Percentiles rank a stretch among this genome's conserved stretches.
phyloP scores from a whole-genome alignment of 2,888 invertebrate species.

The Lasioglossum malachurum region DNA sequence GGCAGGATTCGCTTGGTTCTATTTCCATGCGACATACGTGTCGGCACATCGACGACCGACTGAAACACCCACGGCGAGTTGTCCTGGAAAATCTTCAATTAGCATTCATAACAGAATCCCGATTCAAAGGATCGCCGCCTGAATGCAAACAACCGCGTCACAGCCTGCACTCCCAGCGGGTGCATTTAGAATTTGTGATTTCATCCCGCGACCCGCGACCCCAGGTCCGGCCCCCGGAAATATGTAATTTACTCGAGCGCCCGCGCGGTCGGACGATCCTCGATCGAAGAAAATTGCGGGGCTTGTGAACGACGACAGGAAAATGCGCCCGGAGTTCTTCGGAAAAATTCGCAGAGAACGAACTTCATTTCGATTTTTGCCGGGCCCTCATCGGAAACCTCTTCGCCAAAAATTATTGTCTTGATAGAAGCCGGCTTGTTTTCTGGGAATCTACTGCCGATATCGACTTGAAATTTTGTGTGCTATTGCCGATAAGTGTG shows the following conservation, averaged over 20 bases:
- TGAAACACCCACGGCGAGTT: slow-evolving; percentile 12
- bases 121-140: slow-evolving; percentile 64
- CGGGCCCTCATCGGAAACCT: neutral
- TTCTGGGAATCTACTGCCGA: no score
- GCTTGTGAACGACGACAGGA: slow-evolving; percentile 4
- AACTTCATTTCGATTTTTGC: neutral
- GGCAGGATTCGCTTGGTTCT: slow-evolving; percentile 11
- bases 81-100: slow-evolving; percentile 68
- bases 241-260: slow-evolving; percentile 59
- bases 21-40: slow-evolving; percentile 27
- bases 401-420: neutral
- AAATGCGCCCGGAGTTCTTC: neutral
- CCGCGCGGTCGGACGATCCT: neutral
- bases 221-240: slow-evolving; percentile 33
- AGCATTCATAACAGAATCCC: slow-evolving; percentile 68
- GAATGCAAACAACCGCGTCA: slow-evolving; percentile 67
- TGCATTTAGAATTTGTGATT: slow-evolving; percentile 69
- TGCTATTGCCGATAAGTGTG: no score
- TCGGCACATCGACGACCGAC: slow-evolving; percentile 15
- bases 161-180: slow-evolving; percentile 6
- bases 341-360: slow-evolving; percentile 9
- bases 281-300: slow-evolving; percentile 16
- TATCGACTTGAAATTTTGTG: no score
- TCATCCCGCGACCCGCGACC: slow-evolving; percentile 36
- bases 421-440: neutral